Percentiles rank a stretch among this genome's conserved stretches.
phyloP scores from a whole-genome alignment of 30 jellyfish, hydroid and myxozoan genomes.

The Hydra vulgaris region DNA sequence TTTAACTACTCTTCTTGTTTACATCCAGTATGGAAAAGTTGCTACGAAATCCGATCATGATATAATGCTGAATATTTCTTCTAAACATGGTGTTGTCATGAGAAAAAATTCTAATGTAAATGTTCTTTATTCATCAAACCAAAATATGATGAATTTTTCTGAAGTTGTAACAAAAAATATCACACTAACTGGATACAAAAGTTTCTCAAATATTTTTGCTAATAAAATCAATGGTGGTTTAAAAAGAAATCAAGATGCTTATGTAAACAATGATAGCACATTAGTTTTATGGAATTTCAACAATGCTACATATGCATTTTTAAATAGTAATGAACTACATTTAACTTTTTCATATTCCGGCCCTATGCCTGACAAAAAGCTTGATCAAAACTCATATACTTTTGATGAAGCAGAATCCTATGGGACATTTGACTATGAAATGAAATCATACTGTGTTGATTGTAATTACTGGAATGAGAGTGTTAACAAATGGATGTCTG shows the following conservation, averaged over 20 bases:
- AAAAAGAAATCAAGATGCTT: conserved; percentile 37
- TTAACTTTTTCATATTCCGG: conserved; percentile 37
- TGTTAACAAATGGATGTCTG: conserved; percentile 42
- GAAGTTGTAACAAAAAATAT: too few relatives aligned
- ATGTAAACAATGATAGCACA: conserved; percentile 39
- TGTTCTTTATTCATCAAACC: not conserved
- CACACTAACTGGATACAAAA: too few relatives aligned
- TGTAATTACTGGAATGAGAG: conserved; percentile 56
- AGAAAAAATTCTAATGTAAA: not conserved
- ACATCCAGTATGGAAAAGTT: conserved; percentile 56
- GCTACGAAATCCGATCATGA: conserved; percentile 51
- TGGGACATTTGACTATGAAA: conserved; percentile 38
- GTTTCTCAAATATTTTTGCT: too few relatives aligned
- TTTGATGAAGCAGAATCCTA: conserved; percentile 49
- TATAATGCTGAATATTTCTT: conserved; percentile 10
- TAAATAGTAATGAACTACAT: conserved; percentile 22
- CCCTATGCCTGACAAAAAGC: conserved; percentile 33
- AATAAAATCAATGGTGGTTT: too few relatives aligned
- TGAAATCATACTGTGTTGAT: conserved; percentile 47
- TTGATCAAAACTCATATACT: conserved; percentile 36
- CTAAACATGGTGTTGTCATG: not conserved
- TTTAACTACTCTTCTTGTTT: conserved; percentile 41
- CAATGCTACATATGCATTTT: conserved; percentile 34
- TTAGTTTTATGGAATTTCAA: conserved; percentile 52
- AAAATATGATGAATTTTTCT: not conserved